These are phyloP conservation scores for Microtus oregoni DNA, from an alignment of 2,113 vertebrate species.

Conservation along the genomic window DNA sequence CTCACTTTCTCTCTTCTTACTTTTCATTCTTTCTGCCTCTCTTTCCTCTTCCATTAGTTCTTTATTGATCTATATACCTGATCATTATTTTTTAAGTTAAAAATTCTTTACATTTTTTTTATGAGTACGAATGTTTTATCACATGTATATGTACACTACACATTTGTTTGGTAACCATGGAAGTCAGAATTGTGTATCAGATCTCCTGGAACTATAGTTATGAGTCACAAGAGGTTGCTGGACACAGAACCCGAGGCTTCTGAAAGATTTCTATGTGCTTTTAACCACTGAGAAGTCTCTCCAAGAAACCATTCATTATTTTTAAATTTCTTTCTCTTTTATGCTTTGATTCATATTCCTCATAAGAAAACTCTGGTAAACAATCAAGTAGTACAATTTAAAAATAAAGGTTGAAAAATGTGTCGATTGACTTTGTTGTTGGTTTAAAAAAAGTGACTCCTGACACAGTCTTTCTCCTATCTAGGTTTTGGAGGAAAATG, in stretches of 20 bases:
- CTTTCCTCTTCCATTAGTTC: background rate
- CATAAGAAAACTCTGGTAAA: constrained; percentile 16
- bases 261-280: background rate
- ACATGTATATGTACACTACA: too few species aligned
- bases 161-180: background rate
- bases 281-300: too few species aligned
- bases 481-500: background rate
- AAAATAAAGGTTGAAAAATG: constrained; percentile 7
- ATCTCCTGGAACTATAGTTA: background rate
- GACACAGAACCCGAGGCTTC: too few species aligned
- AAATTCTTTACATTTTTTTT: background rate
- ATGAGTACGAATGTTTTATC: background rate
- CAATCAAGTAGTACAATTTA: background rate
- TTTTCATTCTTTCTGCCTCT: background rate
- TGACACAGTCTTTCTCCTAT: constrained; percentile 66
- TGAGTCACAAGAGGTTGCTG: background rate
- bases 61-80: background rate
- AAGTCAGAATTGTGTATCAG: background rate
- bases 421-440: constrained; percentile 63
- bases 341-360: constrained; percentile 57
- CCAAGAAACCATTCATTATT: background rate
- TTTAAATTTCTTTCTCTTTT: constrained; percentile 14
- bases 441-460: constrained; percentile 45
- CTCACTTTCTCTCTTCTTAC: rapidly evolving
- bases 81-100: background rate